A percentile compares a stretch with the other conserved stretches of the same genome.
phyloP scores from a whole-genome alignment of 2,888 invertebrate genomes.

The Pegoplata infirma region DNA sequence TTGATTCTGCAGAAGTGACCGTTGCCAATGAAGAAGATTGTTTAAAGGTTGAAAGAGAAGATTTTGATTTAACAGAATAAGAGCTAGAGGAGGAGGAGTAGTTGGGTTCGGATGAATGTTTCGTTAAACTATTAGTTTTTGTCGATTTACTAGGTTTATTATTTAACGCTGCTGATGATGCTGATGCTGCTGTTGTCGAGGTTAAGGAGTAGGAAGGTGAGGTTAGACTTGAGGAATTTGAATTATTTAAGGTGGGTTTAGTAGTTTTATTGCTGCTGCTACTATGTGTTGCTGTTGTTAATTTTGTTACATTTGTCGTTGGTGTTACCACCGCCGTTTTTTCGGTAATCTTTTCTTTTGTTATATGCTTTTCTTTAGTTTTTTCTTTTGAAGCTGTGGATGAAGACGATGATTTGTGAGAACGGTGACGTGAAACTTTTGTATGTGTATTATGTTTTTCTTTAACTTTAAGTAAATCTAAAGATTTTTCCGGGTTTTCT shows the following conservation, averaged over 20 bases:
- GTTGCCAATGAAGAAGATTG: neutral
- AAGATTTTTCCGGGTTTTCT: no score
- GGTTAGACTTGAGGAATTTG: neutral
- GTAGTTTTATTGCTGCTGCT: constrained; percentile 11
- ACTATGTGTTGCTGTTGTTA: no score
- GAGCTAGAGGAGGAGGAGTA: neutral
- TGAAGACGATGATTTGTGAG: neutral
- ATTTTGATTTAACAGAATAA: neutral
- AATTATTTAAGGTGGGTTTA: neutral
- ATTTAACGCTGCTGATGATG: no score
- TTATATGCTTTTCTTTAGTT: constrained; percentile 18
- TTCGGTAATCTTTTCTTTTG: neutral
- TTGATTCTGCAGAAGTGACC: neutral
- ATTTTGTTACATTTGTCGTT: constrained; percentile 10
- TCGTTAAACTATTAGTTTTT: neutral
- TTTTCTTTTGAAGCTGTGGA: constrained; percentile 7
- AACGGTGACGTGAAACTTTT: neutral
- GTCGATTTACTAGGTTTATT: neutral
- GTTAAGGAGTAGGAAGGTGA: neutral
- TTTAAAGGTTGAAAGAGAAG: neutral
- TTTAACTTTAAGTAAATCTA: neutral
- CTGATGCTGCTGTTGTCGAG: no score
- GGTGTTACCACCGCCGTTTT: neutral
- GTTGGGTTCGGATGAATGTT: neutral
- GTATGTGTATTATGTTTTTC: constrained; percentile 1